Evolutionary conservation across 2,797 vertebrate species (phyloP).

Genomic region (Pygocentrus nattereri): DNA sequence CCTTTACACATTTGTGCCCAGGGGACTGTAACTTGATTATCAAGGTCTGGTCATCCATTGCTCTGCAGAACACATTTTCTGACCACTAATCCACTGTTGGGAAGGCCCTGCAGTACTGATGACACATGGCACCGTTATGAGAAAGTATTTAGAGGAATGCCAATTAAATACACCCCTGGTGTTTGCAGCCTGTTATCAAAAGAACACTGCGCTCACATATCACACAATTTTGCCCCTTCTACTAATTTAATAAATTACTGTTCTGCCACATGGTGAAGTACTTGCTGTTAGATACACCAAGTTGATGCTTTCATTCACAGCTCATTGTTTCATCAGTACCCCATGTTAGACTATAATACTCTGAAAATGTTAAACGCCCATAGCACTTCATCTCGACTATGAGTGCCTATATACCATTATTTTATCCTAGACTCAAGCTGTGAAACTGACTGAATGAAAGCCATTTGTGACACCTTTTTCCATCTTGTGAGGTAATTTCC

Average conservation of each 20-base stretch:
- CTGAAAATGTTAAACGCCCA: neutral
- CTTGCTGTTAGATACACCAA: conserved; percentile 18
- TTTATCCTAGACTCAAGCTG: conserved; percentile 13
- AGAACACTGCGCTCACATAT: conserved; percentile 6
- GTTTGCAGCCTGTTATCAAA: conserved; percentile 41
- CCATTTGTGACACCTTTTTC: conserved; percentile 22
- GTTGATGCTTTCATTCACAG: conserved; percentile 9
- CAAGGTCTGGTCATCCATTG: neutral
- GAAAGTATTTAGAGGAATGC: conserved; percentile 40
- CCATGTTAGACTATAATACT: conserved; percentile 1
- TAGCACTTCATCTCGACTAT: conserved; percentile 3
- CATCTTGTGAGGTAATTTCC: conserved; percentile 13
- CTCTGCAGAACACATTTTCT: conserved; percentile 3
- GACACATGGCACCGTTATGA: conserved; percentile 41
- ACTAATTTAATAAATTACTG: conserved; percentile 32
- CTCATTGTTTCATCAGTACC: neutral
- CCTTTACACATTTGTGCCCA: too few relatives aligned
- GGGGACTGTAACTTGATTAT: too few relatives aligned
- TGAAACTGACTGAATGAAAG: conserved; percentile 33
- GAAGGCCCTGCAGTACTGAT: conserved; percentile 19
- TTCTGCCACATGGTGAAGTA: conserved; percentile 18
- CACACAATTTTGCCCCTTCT: conserved; percentile 27
- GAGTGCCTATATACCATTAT: neutral
- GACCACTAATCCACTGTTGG: conserved; percentile 13
- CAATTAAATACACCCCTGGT: conserved; percentile 45